Base-by-base conservation (phyloP, 2,888 invertebrate species). In the Acrobasis suavella region DNA sequence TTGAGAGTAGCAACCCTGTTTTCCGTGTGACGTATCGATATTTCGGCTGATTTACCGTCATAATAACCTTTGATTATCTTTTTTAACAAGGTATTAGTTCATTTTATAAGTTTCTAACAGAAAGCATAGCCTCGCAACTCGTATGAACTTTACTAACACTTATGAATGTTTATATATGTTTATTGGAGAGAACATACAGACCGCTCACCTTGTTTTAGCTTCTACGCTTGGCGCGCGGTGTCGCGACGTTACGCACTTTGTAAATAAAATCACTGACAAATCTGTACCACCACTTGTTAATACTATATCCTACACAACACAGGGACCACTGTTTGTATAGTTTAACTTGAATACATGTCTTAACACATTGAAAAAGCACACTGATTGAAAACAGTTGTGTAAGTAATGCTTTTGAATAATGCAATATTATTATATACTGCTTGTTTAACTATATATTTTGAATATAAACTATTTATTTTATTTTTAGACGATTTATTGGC, bases 141-240 rank as follows among this genome's bases (percentile, higher is more conserved):
- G 8, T 32, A 32, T 32, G 32, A 32, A 32, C 32, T 7, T 32
- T 32, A 32, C 2, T 32, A 32, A 32, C 32, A 32, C 32, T 7
- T 32, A 32, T 32, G 32, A 32, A 32, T 6, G 32, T 32, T 32
- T 32, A 32, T 32, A 5, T 42, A 42, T 62, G 50, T 58, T 1
- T 52, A 50, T 16, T 58, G 67, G 75, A 78, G 77, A 82, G 83
- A 81, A 80, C 78, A 76, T 77, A 78, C 65, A 67, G 77, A 74
- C 77, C 65, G 55, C 69, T 70, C 71, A 38, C 65, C 51, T 58
- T 61, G 58, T 56, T 58, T 60, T 68, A 63, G 62, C 60, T 37
- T 70, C 67, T 69, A 68, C 70, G 72, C 64, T 64, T 12, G 16
- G 6, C 46, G 74, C 77, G 71, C 72, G 65, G 70, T 66, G 63